Base-by-base conservation (phyloP, 53 echinoderm and acorn worm genomes). In the Henricia sp. region DNA sequence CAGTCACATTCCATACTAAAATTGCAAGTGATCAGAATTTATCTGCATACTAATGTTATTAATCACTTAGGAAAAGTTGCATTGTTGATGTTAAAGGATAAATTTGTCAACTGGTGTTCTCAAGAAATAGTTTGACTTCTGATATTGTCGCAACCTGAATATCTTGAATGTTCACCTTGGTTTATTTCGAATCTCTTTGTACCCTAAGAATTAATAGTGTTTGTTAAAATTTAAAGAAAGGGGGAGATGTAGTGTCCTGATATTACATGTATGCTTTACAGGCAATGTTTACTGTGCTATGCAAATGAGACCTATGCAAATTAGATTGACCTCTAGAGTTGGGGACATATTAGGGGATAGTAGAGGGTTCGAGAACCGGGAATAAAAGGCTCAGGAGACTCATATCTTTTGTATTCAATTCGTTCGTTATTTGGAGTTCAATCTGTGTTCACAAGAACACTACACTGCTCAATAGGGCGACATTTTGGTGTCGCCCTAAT, bases 131-230 rank as follows among this genome's bases (percentile, higher is more conserved):
- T 28, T 60, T 60, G 60, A 60, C 26, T 21, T 21, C 60, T 19
- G 20, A 60, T 60, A 44, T 25, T 60, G n/a, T 21, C 60, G 28
- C 60, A 19, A 4, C n/a, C 60, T 29, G 60, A 11, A 21, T 21
- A 60, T 60, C 60, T 60, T 60, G 60, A 60, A 60, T 60, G 60
- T 60, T 60, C 60, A 60, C 60, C n/a, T 60, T 21, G 60, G 60
- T 25, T 60, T 60, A 60, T 60, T n/a, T 60, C 60, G 6, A 28
- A 29, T 60, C 30, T 25, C 30, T 60, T 44, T 6, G 28, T 26
- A 26, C 28, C 30, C 23, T 25, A 60, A 60, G 60, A 52, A 60
- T 60, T 60, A 60, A 25, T 29, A 60, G 26, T 0, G 60, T 60
- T 60, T 60, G 60, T 60, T 60, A 26, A 60, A 35, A 27, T 60